Conservation (phyloP, 2,888 invertebrate species). For the Gastracanthus pulcherrimus region DNA sequence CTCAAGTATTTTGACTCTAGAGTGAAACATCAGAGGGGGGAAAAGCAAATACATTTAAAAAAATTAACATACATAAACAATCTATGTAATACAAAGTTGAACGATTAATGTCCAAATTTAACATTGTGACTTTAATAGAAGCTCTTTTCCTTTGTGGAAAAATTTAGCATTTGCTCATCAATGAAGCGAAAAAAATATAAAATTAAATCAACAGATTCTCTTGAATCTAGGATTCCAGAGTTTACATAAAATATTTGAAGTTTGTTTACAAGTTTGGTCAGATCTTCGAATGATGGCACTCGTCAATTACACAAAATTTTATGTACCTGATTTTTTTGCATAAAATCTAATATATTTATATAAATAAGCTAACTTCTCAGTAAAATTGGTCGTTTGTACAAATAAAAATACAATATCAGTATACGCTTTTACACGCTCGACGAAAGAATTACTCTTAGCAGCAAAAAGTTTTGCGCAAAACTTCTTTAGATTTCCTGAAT, state of each 20-base stretch:
- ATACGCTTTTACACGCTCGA: background rate
- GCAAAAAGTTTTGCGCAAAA: background rate
- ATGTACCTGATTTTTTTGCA: background rate
- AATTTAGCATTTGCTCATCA: background rate
- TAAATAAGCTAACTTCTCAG: constrained; percentile 27
- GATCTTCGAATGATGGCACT: constrained; percentile 14
- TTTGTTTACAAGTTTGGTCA: background rate
- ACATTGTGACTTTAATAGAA: background rate
- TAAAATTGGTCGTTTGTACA: constrained; percentile 45
- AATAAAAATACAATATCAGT: constrained; percentile 26
- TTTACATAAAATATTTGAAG: background rate
- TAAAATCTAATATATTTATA: constrained; percentile 9
- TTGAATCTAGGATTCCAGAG: background rate
- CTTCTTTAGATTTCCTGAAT: background rate
- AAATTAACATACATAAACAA: constrained; percentile 9
- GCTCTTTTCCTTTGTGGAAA: background rate
- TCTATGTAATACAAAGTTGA: constrained; percentile 2
- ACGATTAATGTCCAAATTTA: background rate
- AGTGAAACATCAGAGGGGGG: background rate
- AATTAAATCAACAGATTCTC: background rate
- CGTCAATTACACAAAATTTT: constrained; percentile 9
- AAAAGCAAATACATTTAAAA: background rate
- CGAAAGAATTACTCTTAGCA: background rate
- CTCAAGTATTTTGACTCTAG: background rate
- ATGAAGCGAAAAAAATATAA: background rate